Base-by-base conservation (phyloP, 2,113 vertebrate species). In the Trachemys scripta region DNA sequence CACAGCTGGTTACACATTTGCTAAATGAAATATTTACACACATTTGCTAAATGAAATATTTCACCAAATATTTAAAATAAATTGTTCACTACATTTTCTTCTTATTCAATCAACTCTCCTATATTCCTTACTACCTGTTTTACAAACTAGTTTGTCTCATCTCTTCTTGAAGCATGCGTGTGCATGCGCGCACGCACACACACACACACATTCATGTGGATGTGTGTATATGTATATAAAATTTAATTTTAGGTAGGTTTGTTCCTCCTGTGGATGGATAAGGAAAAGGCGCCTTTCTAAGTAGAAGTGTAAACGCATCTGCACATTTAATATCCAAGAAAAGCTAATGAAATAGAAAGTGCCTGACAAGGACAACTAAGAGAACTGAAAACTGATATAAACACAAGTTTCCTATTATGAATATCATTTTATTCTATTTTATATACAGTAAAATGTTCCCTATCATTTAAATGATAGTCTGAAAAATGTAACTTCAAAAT, bases 401-500 rank as follows among this genome's bases (percentile, higher is more conserved):
- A 90, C 6, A 94, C 8, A 65, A 38, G 53, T 38, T 94, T 94
- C 24, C 42, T 35, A 84, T 88, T 89, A 91, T 4, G 5, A 90
- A 87, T 8, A 87, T 82, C 35, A 79, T 80, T 94, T 90, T 93
- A 4, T 11, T 85, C 29, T 78, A 13, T 84, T 95, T 87, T 51
- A 93, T 50, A 59, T 35, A 85, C 0, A 92, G 6, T 82, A 62
- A 82, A 89, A 22, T 87, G 6, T 45, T 92, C 50, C 27, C 85
- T 54, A 89, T 79, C 35, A 65, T 86, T 86, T 88, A 91, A 88
- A 9, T 54, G 50, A 38, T 3, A 94, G 22, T 27, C 80, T 91
- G 42, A 92, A 96, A 94, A 95, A 49, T 9, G 82, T 16, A 95
- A 62, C 11, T 82, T 90, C n/a, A 94, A 97, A 92, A 93, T 94